Base-by-base conservation (phyloP, 92 coral and sea anemone genomes). In the Muricea muricata region DNA sequence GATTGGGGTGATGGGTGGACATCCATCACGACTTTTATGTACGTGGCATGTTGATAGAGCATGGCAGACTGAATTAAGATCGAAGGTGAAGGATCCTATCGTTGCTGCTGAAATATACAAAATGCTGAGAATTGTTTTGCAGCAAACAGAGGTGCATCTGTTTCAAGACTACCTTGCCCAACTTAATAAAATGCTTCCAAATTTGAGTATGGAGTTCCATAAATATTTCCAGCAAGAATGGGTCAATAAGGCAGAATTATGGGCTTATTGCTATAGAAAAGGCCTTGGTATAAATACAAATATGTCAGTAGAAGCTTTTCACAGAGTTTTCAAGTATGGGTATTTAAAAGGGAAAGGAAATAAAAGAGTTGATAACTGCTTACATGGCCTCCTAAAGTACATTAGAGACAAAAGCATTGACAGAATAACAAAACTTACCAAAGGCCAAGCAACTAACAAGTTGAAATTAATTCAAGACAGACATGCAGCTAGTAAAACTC, bases 21-120 rank as follows among this genome's bases (percentile, higher is more conserved):
- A 76, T 9, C 78, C 55, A 1, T 20, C 13, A 73, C 26, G 60
- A 23, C 54, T 90, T 6, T 28, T 90, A 1, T 89, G 90, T 21
- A 80, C 87, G 13, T 86, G 93, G 93, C 90, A 89, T 81, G 90
- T 89, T 40, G 93, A 86, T 46, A 55, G 80, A 11, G 90, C 90
- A 17, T 90, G 90, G 87, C 84, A 75, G 34, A 73, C 61, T 1
- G 79, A 86, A 50, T 84, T 90, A 14, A 15, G 77, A 15, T 61
- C 54, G n/a, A 78, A 79, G 35, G 85, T 79, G 0, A 42, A 78
- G 13, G 85, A 84, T 35, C 52, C 61, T 0, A 0, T 63, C 13
- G 37, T 39, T 23, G 83, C 83, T 40, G 74, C 83, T 25, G 84
- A 85, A 75, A 85, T 85, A 25, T 85, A 85, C 42, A 42, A 46